Conservation (phyloP, 2,888 invertebrate genomes). For the Agrochola lota region DNA sequence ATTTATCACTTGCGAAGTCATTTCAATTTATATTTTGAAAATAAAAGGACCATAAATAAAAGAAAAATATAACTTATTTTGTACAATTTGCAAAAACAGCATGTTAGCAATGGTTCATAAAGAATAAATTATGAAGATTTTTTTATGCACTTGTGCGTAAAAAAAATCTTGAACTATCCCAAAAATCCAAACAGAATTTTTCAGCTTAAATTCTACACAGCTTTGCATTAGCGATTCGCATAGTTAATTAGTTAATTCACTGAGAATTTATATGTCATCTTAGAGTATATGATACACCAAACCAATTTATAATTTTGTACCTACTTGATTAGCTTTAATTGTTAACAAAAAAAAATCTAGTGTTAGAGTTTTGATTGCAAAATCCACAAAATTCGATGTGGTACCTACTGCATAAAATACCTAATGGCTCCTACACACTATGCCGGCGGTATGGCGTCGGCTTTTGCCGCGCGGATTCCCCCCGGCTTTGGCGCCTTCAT, state of each 20-base stretch:
- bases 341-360: background rate
- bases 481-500: too few relatives aligned
- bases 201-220: background rate
- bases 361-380: background rate
- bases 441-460: too few relatives aligned
- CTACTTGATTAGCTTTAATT: background rate
- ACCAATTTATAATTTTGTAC: constrained; percentile 6
- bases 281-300: constrained; percentile 13
- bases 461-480: too few relatives aligned
- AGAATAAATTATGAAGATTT: constrained; percentile 3
- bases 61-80: background rate
- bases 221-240: background rate
- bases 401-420: background rate
- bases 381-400: too few relatives aligned
- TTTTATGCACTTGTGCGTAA: too few relatives aligned
- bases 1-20: constrained; percentile 1
- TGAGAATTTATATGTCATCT: constrained; percentile 29
- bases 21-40: constrained; percentile 11
- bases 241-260: constrained; percentile 22
- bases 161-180: background rate
- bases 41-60: background rate
- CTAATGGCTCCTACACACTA: too few relatives aligned
- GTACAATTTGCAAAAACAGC: background rate
- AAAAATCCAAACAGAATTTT: background rate
- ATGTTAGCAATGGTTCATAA: background rate